Evolutionary conservation across 2,113 vertebrate genomes (phyloP).

Genomic region (Nesospiza acunhae): DNA sequence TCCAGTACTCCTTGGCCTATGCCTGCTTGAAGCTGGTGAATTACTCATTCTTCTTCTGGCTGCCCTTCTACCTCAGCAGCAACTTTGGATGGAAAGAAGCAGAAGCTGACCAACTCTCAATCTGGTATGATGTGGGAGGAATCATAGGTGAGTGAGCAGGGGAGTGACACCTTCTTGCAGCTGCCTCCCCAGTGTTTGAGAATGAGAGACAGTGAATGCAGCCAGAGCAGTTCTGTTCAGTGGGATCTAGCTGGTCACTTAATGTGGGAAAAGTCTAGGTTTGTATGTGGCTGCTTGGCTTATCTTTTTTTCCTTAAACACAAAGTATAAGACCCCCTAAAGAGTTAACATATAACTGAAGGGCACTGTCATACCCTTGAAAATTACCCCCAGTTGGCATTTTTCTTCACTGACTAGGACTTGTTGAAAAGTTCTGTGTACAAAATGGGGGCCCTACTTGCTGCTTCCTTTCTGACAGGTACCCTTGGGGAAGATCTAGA

Average conservation of each 20-base stretch:
- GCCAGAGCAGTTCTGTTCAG: not conserved
- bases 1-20: conserved; percentile 92
- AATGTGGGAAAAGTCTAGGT: not conserved
- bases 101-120: conserved; percentile 89
- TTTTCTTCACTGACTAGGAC: not conserved
- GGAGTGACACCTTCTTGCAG: not conserved
- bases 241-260: not conserved
- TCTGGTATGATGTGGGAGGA: conserved; percentile 97
- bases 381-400: not conserved
- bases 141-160: conserved; percentile 84
- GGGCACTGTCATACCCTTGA: not conserved
- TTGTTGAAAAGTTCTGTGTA: not conserved
- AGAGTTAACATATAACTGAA: not conserved
- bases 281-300: not conserved
- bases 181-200: not conserved
- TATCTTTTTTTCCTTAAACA: not conserved
- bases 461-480: not conserved
- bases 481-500: not conserved
- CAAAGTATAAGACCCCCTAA: not conserved
- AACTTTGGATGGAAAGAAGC: conserved; percentile 94
- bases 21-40: conserved; percentile 97
- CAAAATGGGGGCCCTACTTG: not conserved
- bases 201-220: not conserved
- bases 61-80: conserved; percentile 94
- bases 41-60: conserved; percentile 99